Evolutionary conservation across 2,888 invertebrate genomes (phyloP).

Genomic region (Caenorhabditis imperialis): DNA sequence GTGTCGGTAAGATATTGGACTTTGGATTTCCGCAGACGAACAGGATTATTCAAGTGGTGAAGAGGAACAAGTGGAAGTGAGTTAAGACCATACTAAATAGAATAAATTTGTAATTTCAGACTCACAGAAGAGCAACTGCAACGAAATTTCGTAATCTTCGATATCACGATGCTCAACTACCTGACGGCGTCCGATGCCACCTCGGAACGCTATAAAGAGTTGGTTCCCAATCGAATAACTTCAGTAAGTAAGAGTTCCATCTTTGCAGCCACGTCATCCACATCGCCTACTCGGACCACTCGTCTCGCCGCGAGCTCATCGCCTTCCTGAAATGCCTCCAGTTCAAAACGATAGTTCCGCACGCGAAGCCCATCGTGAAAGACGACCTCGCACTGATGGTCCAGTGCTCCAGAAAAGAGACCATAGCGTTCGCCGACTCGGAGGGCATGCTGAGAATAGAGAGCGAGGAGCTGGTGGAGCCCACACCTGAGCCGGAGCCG

Average conservation of each 20-base stretch:
- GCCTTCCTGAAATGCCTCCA: constrained; percentile 1
- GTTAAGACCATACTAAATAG: too few species aligned
- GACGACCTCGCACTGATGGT: neutral
- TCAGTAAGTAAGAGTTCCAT: neutral
- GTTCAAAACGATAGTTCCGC: neutral
- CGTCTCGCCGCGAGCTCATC: constrained; percentile 16
- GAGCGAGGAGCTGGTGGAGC: neutral
- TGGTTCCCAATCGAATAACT: neutral
- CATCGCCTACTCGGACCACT: constrained; percentile 38
- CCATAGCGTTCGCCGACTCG: neutral
- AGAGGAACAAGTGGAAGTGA: constrained; percentile 9
- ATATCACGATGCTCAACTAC: constrained; percentile 13
- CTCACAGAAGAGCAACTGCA: neutral
- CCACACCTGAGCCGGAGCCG: neutral
- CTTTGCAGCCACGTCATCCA: neutral
- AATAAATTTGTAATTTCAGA: too few species aligned
- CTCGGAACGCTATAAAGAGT: neutral
- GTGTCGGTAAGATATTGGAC: neutral
- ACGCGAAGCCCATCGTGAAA: neutral
- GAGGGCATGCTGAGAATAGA: constrained; percentile 8
- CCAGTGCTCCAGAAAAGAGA: neutral
- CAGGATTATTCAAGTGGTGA: constrained; percentile 14
- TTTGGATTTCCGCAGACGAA: constrained; percentile 3
- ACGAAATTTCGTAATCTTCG: constrained; percentile 9
- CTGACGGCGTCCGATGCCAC: neutral